These are phyloP conservation scores for Bambusicola thoracicus DNA, from an alignment of 2,113 vertebrate genomes.

Conservation along the genomic window DNA sequence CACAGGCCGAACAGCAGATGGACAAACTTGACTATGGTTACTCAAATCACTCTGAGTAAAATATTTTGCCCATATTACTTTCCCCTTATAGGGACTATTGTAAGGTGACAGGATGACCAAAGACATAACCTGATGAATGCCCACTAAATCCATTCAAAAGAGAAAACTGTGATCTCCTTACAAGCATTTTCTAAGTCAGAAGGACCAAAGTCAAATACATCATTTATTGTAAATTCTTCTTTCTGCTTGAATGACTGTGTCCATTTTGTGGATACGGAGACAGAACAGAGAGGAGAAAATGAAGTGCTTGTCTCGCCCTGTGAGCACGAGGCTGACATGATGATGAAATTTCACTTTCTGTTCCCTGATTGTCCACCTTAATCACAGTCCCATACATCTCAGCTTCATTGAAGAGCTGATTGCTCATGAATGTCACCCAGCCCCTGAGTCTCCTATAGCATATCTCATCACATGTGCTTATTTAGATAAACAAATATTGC, in stretches of 20 bases:
- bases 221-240: slow-evolving; percentile 41
- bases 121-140: neutral
- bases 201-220: slow-evolving; percentile 46
- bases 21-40: fast-evolving
- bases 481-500: slow-evolving; percentile 57
- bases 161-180: neutral
- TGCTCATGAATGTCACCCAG: slow-evolving; percentile 61
- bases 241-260: slow-evolving; percentile 11
- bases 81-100: neutral
- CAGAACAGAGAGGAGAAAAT: neutral
- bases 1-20: neutral
- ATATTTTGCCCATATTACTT: neutral
- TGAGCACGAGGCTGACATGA: neutral
- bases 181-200: neutral
- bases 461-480: neutral
- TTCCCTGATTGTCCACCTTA: slow-evolving; percentile 46
- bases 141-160: neutral
- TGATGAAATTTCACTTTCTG: slow-evolving; percentile 47
- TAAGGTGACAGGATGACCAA: neutral
- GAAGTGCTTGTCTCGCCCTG: neutral
- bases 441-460: neutral
- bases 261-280: neutral
- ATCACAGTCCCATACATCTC: slow-evolving; percentile 24
- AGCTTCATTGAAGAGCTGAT: slow-evolving; percentile 63
- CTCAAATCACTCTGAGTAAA: neutral